phyloP scores from a whole-genome alignment of 2,888 invertebrate genomes.

The Andricus quercusramuli region DNA sequence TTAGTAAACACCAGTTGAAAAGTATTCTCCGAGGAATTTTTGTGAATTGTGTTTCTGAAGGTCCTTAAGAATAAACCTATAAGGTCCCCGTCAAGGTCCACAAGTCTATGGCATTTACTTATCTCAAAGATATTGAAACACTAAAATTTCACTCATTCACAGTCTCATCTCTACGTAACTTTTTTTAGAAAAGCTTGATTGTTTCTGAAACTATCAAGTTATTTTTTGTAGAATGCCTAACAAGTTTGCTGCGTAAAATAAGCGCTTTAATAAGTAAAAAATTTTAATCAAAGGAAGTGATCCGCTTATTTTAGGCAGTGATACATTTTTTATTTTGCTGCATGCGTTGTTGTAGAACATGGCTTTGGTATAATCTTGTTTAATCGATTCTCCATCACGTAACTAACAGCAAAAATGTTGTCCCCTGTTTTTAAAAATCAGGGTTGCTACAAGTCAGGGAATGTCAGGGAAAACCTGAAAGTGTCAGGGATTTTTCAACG shows the following conservation, averaged over 20 bases:
- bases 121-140: background rate
- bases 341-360: conserved; percentile 62
- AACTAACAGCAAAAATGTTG: conserved; percentile 7
- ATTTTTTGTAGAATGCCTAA: conserved; percentile 4
- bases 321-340: conserved; percentile 63
- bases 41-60: background rate
- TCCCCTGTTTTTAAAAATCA: background rate
- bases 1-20: background rate
- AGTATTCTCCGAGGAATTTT: background rate
- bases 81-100: background rate
- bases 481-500: too few species aligned
- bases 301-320: conserved; percentile 65
- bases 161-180: background rate
- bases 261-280: background rate
- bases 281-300: background rate
- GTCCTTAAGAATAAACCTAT: background rate
- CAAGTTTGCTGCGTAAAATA: background rate
- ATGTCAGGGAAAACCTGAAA: too few species aligned
- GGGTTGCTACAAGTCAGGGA: too few species aligned
- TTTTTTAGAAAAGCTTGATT: background rate
- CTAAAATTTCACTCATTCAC: background rate
- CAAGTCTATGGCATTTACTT: background rate
- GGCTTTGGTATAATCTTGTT: conserved; percentile 57
- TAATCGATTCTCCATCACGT: conserved; percentile 29
- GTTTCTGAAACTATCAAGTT: background rate